These are phyloP conservation scores for Rhagonycha lutea DNA, from an alignment of 2,888 invertebrate genomes.

Conservation along the genomic window DNA sequence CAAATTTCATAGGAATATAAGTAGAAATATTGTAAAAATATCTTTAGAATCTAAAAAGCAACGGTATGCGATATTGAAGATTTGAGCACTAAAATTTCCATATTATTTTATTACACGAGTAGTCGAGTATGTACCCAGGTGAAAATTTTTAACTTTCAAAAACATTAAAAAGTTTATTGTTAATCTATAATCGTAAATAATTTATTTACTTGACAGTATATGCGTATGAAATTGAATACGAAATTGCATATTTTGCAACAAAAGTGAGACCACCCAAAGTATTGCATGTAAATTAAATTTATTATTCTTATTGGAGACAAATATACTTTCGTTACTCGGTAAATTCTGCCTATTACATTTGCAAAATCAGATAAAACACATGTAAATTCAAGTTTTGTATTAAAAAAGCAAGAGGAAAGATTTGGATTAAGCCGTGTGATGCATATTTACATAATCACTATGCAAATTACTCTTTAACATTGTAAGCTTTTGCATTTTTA, in stretches of 20 bases:
- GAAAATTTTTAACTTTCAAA: background rate
- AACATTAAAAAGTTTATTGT: background rate
- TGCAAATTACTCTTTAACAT: conserved; percentile 10
- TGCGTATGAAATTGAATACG: conserved; percentile 29
- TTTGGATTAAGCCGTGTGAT: conserved; percentile 12
- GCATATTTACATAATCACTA: conserved; percentile 18
- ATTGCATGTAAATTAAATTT: conserved; percentile 25
- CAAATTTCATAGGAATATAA: too few relatives aligned
- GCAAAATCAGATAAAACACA: conserved; percentile 17
- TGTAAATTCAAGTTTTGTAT: background rate
- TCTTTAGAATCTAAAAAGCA: too few relatives aligned
- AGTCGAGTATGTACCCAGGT: background rate
- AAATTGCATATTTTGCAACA: conserved; percentile 28
- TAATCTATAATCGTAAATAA: conserved; percentile 14
- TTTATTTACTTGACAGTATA: conserved; percentile 19
- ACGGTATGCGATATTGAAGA: background rate
- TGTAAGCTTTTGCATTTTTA: conserved; percentile 5
- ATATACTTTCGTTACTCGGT: conserved; percentile 20
- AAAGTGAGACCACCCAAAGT: conserved; percentile 29
- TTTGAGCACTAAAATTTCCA: background rate
- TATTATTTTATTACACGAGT: background rate
- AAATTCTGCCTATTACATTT: conserved; percentile 17
- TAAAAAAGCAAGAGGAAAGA: conserved; percentile 6
- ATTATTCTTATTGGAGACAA: conserved; percentile 20
- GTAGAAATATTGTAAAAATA: too few relatives aligned